phyloP scores from a whole-genome alignment of 2,113 vertebrate species.

The Seriola rivoliana region DNA sequence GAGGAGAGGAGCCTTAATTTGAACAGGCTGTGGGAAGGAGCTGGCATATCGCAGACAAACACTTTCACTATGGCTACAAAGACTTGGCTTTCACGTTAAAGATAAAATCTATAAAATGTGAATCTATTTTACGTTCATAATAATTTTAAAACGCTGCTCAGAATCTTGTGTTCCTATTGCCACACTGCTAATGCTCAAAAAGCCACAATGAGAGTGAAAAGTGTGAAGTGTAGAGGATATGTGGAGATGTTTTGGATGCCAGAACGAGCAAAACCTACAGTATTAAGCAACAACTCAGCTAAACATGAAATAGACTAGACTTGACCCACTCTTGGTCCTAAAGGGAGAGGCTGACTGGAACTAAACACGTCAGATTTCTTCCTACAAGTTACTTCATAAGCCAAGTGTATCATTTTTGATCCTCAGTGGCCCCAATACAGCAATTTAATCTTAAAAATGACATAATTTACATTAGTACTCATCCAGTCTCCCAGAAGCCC shows the following conservation, averaged over 20 bases:
- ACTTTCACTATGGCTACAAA: constrained; percentile 50
- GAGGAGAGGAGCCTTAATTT: constrained; percentile 53
- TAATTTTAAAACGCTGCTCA: neutral
- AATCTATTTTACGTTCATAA: neutral
- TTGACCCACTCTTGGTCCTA: neutral
- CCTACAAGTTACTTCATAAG: constrained; percentile 26
- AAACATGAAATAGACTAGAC: constrained; percentile 11
- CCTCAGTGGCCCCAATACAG: constrained; percentile 20
- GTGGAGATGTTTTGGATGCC: neutral
- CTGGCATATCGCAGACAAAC: constrained; percentile 36
- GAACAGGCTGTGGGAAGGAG: constrained; percentile 63
- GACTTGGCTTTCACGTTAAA: constrained; percentile 32
- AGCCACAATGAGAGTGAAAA: neutral
- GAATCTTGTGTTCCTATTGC: neutral
- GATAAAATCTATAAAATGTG: neutral
- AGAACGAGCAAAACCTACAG: constrained; percentile 24
- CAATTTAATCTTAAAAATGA: constrained; percentile 46
- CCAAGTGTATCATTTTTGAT: constrained; percentile 14
- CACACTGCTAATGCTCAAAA: neutral
- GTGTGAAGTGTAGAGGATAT: neutral
- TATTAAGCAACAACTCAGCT: constrained; percentile 5
- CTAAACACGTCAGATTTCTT: constrained; percentile 37
- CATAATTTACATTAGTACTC: constrained; percentile 31
- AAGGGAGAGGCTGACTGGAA: constrained; percentile 25
- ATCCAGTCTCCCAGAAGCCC: constrained; percentile 11